phyloP scores from a whole-genome alignment of 2,888 invertebrate genomes.

The Diarsia brunnea region DNA sequence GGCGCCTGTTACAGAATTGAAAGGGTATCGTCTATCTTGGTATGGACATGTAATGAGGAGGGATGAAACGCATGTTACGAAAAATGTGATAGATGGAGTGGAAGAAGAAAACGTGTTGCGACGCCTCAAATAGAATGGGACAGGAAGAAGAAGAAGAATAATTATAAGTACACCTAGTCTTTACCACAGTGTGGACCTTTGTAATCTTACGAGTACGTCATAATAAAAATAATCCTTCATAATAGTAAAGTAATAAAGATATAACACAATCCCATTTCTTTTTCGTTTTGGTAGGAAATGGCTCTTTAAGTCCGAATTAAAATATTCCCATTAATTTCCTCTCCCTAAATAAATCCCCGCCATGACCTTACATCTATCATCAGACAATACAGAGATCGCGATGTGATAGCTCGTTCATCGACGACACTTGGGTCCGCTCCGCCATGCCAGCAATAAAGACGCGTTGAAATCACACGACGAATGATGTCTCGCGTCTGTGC shows the following conservation, averaged over 20 bases:
- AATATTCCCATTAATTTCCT: background rate
- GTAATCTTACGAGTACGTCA: background rate
- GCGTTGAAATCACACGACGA: conserved; percentile 57
- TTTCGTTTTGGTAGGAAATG: background rate
- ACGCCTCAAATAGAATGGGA: too few species aligned
- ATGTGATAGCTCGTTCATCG: conserved; percentile 51
- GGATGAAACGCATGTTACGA: too few species aligned
- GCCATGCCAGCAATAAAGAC: conserved; percentile 29
- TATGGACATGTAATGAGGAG: too few species aligned
- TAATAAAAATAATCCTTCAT: too few species aligned
- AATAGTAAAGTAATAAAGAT: too few species aligned
- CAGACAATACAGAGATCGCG: conserved; percentile 19
- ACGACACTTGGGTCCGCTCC: conserved; percentile 44
- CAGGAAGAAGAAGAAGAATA: too few species aligned
- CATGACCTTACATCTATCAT: conserved; percentile 34
- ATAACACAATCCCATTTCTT: background rate
- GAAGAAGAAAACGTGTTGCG: too few species aligned
- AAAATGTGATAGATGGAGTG: too few species aligned
- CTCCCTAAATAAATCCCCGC: background rate
- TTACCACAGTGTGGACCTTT: background rate
- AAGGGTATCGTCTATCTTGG: too few species aligned
- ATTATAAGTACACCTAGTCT: too few species aligned
- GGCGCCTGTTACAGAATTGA: too few species aligned
- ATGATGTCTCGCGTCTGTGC: conserved; percentile 49
- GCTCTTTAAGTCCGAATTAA: background rate